Percentiles rank a stretch among this genome's conserved stretches.
Evolutionary conservation across 2,113 vertebrate genomes (phyloP).

Genomic region (Phyllostomus hastatus): DNA sequence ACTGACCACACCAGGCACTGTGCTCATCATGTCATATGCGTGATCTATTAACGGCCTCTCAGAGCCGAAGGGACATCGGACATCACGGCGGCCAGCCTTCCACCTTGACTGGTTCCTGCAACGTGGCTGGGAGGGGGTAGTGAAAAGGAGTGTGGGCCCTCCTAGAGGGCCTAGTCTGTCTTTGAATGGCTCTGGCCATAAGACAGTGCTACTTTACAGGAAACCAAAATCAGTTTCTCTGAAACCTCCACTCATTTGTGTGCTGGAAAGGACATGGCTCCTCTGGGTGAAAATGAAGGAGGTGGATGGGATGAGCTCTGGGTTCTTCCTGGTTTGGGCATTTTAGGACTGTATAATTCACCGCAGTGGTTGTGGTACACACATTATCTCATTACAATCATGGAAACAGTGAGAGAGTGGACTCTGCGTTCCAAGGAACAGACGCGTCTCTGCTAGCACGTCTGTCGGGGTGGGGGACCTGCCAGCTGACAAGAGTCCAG

Average conservation of each 20-base stretch:
- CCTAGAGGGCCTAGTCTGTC: too few relatives aligned
- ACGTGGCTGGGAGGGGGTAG: not conserved
- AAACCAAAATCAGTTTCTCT: not conserved
- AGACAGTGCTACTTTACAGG: not conserved
- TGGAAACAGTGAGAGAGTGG: slow-evolving; percentile 8
- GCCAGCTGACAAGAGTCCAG: slow-evolving; percentile 50
- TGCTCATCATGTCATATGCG: not conserved
- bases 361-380: not conserved
- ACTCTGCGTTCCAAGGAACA: slow-evolving; percentile 13
- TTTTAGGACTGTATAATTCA: slow-evolving; percentile 6
- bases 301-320: not conserved
- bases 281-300: not conserved
- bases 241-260: not conserved
- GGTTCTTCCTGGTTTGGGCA: not conserved
- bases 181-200: not conserved
- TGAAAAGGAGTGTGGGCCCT: not conserved
- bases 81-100: not conserved
- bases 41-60: not conserved
- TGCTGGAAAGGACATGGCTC: not conserved
- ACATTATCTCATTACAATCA: slow-evolving; percentile 6
- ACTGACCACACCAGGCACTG: not conserved
- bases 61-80: not conserved
- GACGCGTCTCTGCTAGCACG: not conserved
- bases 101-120: not conserved
- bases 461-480: not conserved